phyloP scores from a whole-genome alignment of 2,113 vertebrate species.

The Xyrauchen texanus region DNA sequence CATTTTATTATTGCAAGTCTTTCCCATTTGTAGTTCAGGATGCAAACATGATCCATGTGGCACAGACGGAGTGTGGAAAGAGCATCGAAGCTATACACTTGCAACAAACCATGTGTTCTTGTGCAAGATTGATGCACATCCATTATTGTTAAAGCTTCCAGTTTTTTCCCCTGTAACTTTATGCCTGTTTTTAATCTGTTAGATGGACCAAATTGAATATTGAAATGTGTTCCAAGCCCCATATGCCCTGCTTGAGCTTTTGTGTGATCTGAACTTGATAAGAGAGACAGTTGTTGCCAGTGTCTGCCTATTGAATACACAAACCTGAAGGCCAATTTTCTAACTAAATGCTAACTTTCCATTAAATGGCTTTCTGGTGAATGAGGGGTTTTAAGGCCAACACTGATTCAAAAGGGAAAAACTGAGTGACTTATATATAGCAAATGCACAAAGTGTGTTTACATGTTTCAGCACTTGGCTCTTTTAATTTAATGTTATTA shows the following conservation, averaged over 20 bases:
- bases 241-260: constrained; percentile 49
- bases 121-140: constrained; percentile 5
- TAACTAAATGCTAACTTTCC: constrained; percentile 33
- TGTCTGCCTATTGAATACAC: constrained; percentile 42
- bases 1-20: background rate
- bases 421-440: no score
- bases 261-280: constrained; percentile 44
- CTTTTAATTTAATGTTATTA: no score
- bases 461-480: no score
- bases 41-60: background rate
- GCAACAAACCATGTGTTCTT: background rate
- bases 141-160: constrained; percentile 5
- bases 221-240: constrained; percentile 49
- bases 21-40: background rate
- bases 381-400: constrained; percentile 15
- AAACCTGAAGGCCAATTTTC: constrained; percentile 28
- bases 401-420: background rate
- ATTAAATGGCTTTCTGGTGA: background rate
- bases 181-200: constrained; percentile 41
- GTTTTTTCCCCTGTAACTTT: constrained; percentile 3
- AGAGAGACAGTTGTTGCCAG: constrained; percentile 3
- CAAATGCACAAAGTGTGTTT: no score
- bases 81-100: background rate
- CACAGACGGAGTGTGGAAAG: background rate
- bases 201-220: constrained; percentile 45